Evolutionary conservation across 1,140 invertebrate species (phyloP), one percentile per base, ranked within the genome.

Genomic region (Drosophila tristis): DNA sequence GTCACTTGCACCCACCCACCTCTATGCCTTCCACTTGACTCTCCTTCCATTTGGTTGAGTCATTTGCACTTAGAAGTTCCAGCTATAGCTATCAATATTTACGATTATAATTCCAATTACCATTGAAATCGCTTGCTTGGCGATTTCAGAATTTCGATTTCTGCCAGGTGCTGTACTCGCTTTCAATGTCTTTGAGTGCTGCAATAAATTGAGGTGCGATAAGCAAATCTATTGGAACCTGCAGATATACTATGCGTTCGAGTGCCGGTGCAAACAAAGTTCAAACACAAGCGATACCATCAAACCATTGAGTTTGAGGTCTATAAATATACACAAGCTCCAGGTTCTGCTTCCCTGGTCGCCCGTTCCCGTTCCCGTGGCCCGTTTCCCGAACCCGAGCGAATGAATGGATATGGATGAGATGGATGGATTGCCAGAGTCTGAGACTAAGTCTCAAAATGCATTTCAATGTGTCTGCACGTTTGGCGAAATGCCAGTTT

Each of bases 391-490:
- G 20, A 20, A 2, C 20, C 20, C 20, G 20, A 7, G 5, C 8
- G n/a, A 50, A 51, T 76, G 44, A 71, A 80, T 72, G 72, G 61
- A 67, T 63, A 45, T 64, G 72, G 59, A 76, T 86, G 77, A 61
- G 74, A 86, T 82, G 81, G 81, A 86, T 86, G 78, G 82, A 87
- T 89, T 75, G 84, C 71, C 79, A 78, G 74, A 43, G 65, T 55
- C 74, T 76, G 56, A 74, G 57, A 39, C 35, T 39, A 39, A 39
- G 35, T 39, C 35, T 39, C 35, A 4, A 39, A 39, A 67, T 81
- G 68, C 78, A 73, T 75, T 77, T 84, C 55, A 85, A 67, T 84
- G 73, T 74, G 67, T 77, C 63, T 74, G 63, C 61, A 66, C 51
- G 44, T 55, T 71, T 89, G 84, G 84, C 84, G 56, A 29, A 45